Evolutionary conservation across 2,113 vertebrate species (phyloP), one percentile per base, ranked within the genome.

Genomic region (Isurus oxyrinchus): DNA sequence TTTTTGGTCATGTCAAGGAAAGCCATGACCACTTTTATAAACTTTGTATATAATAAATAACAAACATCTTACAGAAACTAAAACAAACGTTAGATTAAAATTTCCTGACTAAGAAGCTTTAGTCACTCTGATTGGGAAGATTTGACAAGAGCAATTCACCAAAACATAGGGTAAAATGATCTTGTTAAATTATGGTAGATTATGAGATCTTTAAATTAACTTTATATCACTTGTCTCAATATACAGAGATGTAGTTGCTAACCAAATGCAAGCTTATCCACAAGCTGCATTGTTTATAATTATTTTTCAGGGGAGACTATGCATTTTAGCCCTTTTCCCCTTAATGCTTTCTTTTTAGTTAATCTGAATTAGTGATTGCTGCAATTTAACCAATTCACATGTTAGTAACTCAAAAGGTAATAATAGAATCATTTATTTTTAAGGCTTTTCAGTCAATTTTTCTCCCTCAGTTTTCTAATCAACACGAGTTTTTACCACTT

Each of bases 121-220:
- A 95, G 94, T 95, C 94, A 95, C 94, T 95, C 63, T 95, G 66
- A 95, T 95, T 95, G 67, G 25, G 40, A 95, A 76, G 94, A 95
- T 95, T 72, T 95, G 94, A 95, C 94, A 95, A 95, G 94, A 95
- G 76, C 94, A 95, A 35, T 76, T 95, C 67, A 55, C 94, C 94
- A 95, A 95, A 53, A 72, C 11, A 95, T 69, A 67, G 49, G 66
- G 94, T 95, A 95, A 95, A 95, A 95, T 72, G 40, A 95, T 76
- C 94, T 95, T 95, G 94, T 95, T 72, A 95, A 76, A 95, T 76
- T 95, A 95, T 72, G 44, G 66, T 95, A 63, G 40, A n/a, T n/a
- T n/a, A n/a, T 44, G 67, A 95, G 66, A 72, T 55, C 72, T 94
- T 94, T 95, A 95, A 49, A 66, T 44, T 53, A 95, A 10, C n/a